These are phyloP conservation scores for Helicoverpa zea DNA, from an alignment of 1,140 invertebrate genomes.

Conservation along the genomic window DNA sequence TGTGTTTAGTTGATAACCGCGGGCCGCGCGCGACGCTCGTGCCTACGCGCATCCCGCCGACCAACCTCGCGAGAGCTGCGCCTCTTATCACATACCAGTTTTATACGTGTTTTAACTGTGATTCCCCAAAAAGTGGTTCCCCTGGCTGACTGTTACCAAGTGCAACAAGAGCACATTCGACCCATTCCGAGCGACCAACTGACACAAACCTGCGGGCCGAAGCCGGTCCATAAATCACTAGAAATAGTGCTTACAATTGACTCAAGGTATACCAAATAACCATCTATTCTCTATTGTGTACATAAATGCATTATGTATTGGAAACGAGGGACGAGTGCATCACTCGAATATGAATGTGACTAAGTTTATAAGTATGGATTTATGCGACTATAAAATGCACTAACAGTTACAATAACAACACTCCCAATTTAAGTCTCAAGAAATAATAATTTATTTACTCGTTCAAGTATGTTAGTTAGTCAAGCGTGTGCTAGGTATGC, in stretches of 20 bases:
- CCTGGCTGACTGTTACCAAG: conserved; percentile 26
- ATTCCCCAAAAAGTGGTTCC: conserved; percentile 20
- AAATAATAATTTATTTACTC: conserved; percentile 5
- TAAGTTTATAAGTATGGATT: conserved; percentile 26
- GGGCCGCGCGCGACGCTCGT: conserved; percentile 72
- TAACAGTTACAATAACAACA: conserved; percentile 29
- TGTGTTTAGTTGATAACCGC: conserved; percentile 83
- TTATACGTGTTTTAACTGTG: conserved; percentile 42
- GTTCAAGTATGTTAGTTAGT: conserved; percentile 7
- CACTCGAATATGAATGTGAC: conserved; percentile 38
- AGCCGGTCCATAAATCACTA: conserved; percentile 53
- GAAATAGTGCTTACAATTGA: conserved; percentile 59
- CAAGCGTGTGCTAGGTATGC: conserved; percentile 15
- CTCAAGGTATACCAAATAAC: conserved; percentile 59
- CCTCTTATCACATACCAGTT: conserved; percentile 53
- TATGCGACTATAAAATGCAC: conserved; percentile 29
- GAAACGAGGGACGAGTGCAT: conserved; percentile 42
- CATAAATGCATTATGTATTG: conserved; percentile 47
- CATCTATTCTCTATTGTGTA: conserved; percentile 43
- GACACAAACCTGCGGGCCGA: not conserved
- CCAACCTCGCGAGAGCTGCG: conserved; percentile 49
- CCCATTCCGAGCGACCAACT: no score
- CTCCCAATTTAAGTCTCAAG: conserved; percentile 21
- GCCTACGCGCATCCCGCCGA: conserved; percentile 53
- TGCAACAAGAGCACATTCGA: conserved; percentile 12